Percentiles rank a stretch among this genome's conserved stretches.
Conservation (phyloP, 1,140 invertebrate genomes). For the Hyposmocoma kahamanoa region DNA sequence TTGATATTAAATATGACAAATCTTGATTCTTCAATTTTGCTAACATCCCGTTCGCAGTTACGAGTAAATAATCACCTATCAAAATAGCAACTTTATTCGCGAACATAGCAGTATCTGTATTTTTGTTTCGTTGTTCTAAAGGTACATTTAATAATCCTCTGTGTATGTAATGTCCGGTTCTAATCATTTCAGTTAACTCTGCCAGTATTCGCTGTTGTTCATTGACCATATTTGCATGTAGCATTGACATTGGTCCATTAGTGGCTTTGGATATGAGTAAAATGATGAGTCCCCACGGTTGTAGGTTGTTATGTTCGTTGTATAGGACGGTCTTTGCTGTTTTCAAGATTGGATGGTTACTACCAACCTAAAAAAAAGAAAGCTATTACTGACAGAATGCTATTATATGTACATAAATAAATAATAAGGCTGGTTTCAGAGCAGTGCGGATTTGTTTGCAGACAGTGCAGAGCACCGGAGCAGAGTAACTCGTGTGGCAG, state of each 20-base stretch:
- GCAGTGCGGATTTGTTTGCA: too few relatives aligned
- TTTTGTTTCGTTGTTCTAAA: conserved; percentile 70
- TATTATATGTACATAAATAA: too few relatives aligned
- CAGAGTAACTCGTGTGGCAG: too few relatives aligned
- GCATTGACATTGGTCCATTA: conserved; percentile 25
- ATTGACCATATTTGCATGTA: conserved; percentile 25
- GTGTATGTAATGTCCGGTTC: conserved; percentile 93
- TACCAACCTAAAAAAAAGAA: conserved; percentile 42
- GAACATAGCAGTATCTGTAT: conserved; percentile 78
- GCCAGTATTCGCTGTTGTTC: conserved; percentile 87
- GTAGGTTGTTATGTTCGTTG: conserved; percentile 78
- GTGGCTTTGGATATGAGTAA: conserved; percentile 89
- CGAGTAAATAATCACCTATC: conserved; percentile 91
- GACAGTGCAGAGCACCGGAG: too few relatives aligned
- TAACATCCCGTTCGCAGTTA: conserved; percentile 86
- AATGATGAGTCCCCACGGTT: conserved; percentile 90
- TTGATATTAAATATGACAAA: conserved; percentile 89
- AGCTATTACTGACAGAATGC: too few relatives aligned
- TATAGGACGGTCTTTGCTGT: conserved; percentile 52
- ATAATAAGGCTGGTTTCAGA: too few relatives aligned
- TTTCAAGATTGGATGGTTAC: conserved; percentile 56
- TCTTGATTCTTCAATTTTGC: conserved; percentile 81
- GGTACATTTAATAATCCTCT: conserved; percentile 87
- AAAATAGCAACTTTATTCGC: conserved; percentile 95
- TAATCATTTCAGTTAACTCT: conserved; percentile 96